Conservation (phyloP, 2,797 vertebrate species). For the Characodon lateralis region DNA sequence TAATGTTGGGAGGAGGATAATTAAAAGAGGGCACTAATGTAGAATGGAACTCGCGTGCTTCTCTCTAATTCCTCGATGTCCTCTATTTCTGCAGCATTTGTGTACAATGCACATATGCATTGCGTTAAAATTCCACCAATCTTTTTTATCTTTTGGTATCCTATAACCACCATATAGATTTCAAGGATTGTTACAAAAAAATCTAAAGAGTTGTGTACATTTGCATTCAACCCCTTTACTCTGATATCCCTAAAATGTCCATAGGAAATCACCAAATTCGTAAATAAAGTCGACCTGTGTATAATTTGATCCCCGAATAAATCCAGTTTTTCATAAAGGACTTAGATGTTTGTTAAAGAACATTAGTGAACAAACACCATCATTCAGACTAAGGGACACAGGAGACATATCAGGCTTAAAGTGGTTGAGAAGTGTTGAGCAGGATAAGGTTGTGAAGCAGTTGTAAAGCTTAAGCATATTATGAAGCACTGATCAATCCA, state of each 20-base stretch:
- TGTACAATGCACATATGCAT: too few species aligned
- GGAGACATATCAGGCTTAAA: background rate
- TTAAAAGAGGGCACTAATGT: conserved; percentile 55
- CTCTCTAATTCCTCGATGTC: conserved; percentile 27
- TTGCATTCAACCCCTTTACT: background rate
- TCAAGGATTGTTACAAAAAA: background rate
- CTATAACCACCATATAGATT: background rate
- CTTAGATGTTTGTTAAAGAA: background rate
- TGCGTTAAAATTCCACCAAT: background rate
- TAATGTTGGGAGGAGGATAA: conserved; percentile 44
- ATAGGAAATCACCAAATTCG: background rate
- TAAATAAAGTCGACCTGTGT: background rate
- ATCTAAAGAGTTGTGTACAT: background rate
- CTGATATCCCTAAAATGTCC: background rate
- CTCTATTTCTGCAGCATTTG: background rate
- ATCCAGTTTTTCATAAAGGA: background rate
- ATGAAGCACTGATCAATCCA: background rate
- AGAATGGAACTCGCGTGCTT: conserved; percentile 42
- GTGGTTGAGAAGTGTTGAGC: background rate
- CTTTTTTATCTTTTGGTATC: background rate
- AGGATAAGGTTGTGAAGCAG: background rate
- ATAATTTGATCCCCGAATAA: background rate
- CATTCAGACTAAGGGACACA: background rate
- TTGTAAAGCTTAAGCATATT: too few species aligned
- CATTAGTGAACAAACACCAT: background rate